Conservation (phyloP, 2,888 invertebrate genomes). For the Punctoribates punctum region DNA sequence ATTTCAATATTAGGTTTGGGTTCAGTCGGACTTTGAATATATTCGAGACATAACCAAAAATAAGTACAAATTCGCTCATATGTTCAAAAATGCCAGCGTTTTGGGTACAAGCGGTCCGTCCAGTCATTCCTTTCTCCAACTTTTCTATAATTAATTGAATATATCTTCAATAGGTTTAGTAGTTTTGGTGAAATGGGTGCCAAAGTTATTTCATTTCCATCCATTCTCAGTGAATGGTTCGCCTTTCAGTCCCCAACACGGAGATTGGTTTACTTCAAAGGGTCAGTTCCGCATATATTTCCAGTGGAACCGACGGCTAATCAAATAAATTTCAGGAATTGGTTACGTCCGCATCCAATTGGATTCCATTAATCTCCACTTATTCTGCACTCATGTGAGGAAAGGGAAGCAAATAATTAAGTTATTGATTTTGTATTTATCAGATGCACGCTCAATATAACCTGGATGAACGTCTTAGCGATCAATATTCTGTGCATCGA, state of each 20-base stretch:
- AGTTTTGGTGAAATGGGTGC: conserved; percentile 75
- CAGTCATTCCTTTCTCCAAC: too few relatives aligned
- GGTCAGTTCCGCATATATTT: conserved; percentile 52
- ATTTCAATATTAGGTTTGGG: conserved; percentile 62
- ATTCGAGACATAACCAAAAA: conserved; percentile 65
- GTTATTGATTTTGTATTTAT: conserved; percentile 38
- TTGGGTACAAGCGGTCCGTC: conserved; percentile 42
- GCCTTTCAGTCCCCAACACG: conserved; percentile 88
- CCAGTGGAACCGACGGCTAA: not conserved
- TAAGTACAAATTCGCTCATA: conserved; percentile 76
- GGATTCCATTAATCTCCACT: conserved; percentile 41
- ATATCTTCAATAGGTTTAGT: conserved; percentile 71
- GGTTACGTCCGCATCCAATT: conserved; percentile 43
- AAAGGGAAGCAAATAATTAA: not conserved
- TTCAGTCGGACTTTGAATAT: conserved; percentile 70
- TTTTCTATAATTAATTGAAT: not conserved
- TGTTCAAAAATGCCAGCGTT: conserved; percentile 91
- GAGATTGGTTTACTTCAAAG: conserved; percentile 99
- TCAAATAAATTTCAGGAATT: conserved; percentile 23
- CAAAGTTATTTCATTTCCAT: conserved; percentile 82
- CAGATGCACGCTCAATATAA: conserved; percentile 90
- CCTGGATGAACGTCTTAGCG: conserved; percentile 63
- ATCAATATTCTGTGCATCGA: conserved; percentile 83
- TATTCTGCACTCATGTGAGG: conserved; percentile 45
- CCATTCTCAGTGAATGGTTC: conserved; percentile 97